Percentiles rank a stretch among this genome's conserved stretches.
These are phyloP conservation scores for Pachypsylla venusta DNA, from an alignment of 1,140 invertebrate genomes.

Conservation along the genomic window DNA sequence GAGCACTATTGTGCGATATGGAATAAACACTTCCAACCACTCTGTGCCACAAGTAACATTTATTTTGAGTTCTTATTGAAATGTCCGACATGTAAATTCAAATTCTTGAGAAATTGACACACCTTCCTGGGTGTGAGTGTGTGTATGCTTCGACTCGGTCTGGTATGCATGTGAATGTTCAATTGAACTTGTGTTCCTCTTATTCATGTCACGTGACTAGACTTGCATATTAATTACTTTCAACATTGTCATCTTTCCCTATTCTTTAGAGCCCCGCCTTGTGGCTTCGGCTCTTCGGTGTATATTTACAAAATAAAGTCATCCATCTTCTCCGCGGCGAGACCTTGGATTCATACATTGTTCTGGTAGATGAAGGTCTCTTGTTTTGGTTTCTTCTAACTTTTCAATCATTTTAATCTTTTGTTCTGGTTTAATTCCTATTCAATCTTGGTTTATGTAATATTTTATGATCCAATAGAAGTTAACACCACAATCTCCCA, in stretches of 20 bases:
- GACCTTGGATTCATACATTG: conserved; percentile 4
- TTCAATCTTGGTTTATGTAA: no score
- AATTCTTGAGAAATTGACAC: neutral
- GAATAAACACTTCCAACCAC: no score
- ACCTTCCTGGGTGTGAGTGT: neutral
- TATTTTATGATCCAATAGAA: no score
- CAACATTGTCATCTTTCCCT: neutral
- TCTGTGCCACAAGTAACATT: neutral
- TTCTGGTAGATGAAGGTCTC: neutral
- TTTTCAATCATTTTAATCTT: no score
- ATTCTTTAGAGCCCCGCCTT: conserved; percentile 4
- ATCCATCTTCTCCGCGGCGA: neutral
- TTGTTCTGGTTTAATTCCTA: no score
- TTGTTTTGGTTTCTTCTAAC: neutral
- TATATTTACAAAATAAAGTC: neutral
- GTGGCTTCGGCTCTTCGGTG: neutral
- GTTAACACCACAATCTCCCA: no score
- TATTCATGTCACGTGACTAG: neutral
- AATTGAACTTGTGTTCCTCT: conserved; percentile 6
- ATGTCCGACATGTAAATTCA: conserved; percentile 7
- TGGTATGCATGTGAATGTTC: neutral
- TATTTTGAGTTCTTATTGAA: conserved; percentile 8
- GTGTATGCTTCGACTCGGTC: neutral
- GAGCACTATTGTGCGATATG: conserved; percentile 3
- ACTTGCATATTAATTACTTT: conserved; percentile 5